These are phyloP conservation scores for Chelonus formosanus DNA, from an alignment of 2,888 invertebrate genomes.

Conservation along the genomic window DNA sequence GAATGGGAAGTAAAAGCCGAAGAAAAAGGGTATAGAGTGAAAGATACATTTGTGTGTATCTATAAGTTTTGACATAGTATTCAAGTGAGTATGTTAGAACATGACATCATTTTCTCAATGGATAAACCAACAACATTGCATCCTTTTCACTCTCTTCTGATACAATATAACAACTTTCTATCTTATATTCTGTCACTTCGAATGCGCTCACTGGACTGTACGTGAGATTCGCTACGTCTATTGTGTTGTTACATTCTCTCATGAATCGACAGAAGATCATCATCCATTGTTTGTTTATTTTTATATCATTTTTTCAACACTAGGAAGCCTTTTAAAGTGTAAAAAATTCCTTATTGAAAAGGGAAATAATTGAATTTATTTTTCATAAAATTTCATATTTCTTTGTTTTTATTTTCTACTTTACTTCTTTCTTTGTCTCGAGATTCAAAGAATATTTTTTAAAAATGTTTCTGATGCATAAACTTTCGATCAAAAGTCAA, in stretches of 20 bases:
- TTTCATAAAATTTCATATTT: too few relatives aligned
- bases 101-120: constrained; percentile 48
- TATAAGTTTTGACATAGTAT: constrained; percentile 47
- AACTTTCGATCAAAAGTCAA: too few relatives aligned
- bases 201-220: constrained; percentile 40
- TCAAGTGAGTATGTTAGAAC: constrained; percentile 43
- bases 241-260: constrained; percentile 21
- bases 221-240: constrained; percentile 27
- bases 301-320: background rate
- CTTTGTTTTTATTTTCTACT: too few relatives aligned
- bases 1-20: constrained; percentile 22
- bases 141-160: constrained; percentile 15
- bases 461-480: too few relatives aligned
- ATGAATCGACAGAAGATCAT: constrained; percentile 17
- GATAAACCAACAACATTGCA: constrained; percentile 46
- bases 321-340: too few relatives aligned
- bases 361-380: too few relatives aligned
- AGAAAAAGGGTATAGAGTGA: constrained; percentile 13
- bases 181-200: constrained; percentile 42
- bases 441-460: too few relatives aligned
- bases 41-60: constrained; percentile 16
- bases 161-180: constrained; percentile 18
- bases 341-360: too few relatives aligned
- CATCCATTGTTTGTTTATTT: constrained; percentile 6
- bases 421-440: too few relatives aligned